Evolutionary conservation across 2,888 invertebrate species (phyloP), one percentile per base, ranked within the genome.

Genomic region (Neelides folsomi): DNA sequence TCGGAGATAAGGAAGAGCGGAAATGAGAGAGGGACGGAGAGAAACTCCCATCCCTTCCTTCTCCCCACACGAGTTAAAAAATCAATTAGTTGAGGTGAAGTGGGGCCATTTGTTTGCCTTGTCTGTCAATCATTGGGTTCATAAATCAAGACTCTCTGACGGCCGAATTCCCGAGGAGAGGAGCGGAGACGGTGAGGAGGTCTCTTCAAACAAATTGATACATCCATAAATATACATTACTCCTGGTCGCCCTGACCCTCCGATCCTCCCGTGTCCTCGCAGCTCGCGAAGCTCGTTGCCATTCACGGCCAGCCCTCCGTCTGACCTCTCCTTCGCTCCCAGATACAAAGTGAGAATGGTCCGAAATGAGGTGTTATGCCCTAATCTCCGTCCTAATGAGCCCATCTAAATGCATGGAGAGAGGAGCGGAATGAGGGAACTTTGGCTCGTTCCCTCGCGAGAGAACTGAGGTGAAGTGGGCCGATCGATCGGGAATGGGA

Each of bases 391-490:
- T 7, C 59, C 60, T 63, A 63, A 63, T 63, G 61, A 63, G 61
- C 56, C 59, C 49, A 63, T 63, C 61, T 63, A 63, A 63, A 63
- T 63, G 63, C 63, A 63, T 63, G 56, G 63, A 60, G 58, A 60
- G 55, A 58, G 55, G 54, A 7, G 4, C 7, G 27, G 27, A 27
- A 27, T 27, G 27, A 27, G 27, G 27, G 27, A 27, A 27, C 27
- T 27, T 27, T 27, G 27, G 27, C 27, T 27, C 27, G 27, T 27
- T 27, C 27, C 27, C 27, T 27, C 27, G 27, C 7, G 19, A 47
- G 39, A 12, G 18, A 42, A 45, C 50, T 50, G 38, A 44, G 44
- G 50, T 36, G 27, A 50, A 50, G 38, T 50, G 44, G 42, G 56
- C 56, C 51, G 55, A 55, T 57, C 53, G 56, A 56, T 56, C 52